Percentiles rank a stretch among this genome's conserved stretches.
These are phyloP conservation scores for Seriola dumerili DNA, from an alignment of 2,113 vertebrate genomes.

Conservation along the genomic window DNA sequence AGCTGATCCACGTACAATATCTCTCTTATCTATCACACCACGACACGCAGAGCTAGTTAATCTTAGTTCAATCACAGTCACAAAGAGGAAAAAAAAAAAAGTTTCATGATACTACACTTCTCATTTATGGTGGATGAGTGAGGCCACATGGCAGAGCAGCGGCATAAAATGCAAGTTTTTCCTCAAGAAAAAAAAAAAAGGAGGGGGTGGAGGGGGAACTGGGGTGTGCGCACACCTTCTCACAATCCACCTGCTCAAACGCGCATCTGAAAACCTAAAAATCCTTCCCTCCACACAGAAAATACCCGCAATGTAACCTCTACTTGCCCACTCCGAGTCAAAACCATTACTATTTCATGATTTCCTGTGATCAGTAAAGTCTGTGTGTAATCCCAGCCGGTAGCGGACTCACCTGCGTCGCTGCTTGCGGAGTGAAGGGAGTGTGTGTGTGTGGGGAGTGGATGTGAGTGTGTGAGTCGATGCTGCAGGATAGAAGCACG, in stretches of 20 bases:
- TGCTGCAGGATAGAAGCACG: conserved; percentile 83
- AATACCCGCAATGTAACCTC: conserved; percentile 7
- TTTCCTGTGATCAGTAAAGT: neutral
- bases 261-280: neutral
- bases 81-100: conserved; percentile 41
- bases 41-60: too few species aligned
- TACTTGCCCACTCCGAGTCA: neutral
- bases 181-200: neutral
- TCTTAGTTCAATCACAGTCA: conserved; percentile 7
- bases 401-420: conserved; percentile 78
- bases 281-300: neutral
- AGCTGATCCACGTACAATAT: conserved; percentile 4
- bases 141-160: conserved; percentile 53
- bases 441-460: conserved; percentile 59
- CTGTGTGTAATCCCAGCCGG: conserved; percentile 22
- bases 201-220: neutral
- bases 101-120: conserved; percentile 39
- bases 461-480: conserved; percentile 60
- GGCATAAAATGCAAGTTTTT: conserved; percentile 39
- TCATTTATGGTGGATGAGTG: conserved; percentile 35
- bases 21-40: neutral
- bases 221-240: conserved; percentile 59
- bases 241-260: conserved; percentile 63
- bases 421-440: conserved; percentile 75
- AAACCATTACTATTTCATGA: neutral